phyloP scores from a whole-genome alignment of 2,888 invertebrate genomes.

The Macropis europaea region DNA sequence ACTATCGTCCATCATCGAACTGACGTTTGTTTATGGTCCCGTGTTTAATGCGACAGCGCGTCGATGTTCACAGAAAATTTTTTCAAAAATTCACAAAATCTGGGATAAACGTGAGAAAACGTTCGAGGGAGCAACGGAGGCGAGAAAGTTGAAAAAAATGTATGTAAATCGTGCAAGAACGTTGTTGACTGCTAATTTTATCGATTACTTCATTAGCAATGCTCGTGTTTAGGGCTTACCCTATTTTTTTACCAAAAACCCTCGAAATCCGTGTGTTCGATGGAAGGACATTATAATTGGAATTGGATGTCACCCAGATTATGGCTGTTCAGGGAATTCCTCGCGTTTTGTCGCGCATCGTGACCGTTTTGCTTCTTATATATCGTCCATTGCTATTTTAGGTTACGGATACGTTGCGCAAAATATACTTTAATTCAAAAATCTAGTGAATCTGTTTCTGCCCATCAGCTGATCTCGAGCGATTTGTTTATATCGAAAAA shows the following conservation, averaged over 20 bases:
- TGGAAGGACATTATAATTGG: slow-evolving; percentile 40
- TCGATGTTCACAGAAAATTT: not conserved
- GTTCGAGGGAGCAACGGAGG: not conserved
- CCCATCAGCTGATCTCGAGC: not conserved
- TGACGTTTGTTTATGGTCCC: slow-evolving; percentile 32
- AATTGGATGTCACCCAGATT: slow-evolving; percentile 37
- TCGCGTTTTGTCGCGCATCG: slow-evolving; percentile 22
- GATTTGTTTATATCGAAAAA: not conserved
- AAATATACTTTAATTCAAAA: slow-evolving; percentile 1
- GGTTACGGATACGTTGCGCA: slow-evolving; percentile 17
- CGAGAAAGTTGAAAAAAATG: slow-evolving; percentile 1
- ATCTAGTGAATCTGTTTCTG: slow-evolving; percentile 10
- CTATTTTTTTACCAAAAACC: slow-evolving; percentile 14
- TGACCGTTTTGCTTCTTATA: slow-evolving; percentile 14
- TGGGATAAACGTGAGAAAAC: not conserved
- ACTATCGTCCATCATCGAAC: not conserved
- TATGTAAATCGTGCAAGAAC: not conserved
- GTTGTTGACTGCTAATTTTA: slow-evolving; percentile 18
- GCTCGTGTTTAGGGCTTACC: slow-evolving; percentile 6
- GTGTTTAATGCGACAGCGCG: not conserved
- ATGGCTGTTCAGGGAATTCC: slow-evolving; percentile 20
- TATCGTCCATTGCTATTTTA: slow-evolving; percentile 34
- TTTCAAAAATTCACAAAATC: not conserved
- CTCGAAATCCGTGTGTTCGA: slow-evolving; percentile 16
- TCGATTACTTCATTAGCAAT: slow-evolving; percentile 23